phyloP scores from a whole-genome alignment of 1,140 invertebrate species.

The Riptortus pedestris region DNA sequence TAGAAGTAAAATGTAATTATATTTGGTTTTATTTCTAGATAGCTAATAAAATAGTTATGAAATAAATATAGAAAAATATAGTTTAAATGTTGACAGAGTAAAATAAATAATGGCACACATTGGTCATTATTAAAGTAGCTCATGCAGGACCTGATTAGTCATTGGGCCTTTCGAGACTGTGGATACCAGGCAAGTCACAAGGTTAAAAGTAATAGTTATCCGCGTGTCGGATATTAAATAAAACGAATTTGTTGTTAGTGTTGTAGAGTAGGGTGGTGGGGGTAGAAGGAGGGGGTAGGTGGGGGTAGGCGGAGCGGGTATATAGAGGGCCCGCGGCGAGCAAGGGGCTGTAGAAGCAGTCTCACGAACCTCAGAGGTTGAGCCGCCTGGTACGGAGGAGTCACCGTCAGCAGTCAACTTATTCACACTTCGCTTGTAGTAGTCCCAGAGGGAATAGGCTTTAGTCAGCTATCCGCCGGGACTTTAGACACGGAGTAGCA shows the following conservation, averaged over 20 bases:
- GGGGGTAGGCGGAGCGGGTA: not conserved
- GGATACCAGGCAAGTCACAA: conserved; percentile 1
- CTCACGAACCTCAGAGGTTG: conserved; percentile 8
- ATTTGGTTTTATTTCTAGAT: too few species aligned
- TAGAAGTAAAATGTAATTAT: too few species aligned
- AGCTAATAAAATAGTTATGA: too few species aligned
- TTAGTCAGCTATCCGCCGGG: not conserved
- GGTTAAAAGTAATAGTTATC: conserved; percentile 10
- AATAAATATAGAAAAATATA: too few species aligned
- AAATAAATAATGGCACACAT: too few species aligned
- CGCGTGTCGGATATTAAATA: not conserved
- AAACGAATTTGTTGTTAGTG: not conserved
- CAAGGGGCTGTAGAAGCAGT: not conserved
- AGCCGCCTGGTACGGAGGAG: too few species aligned
- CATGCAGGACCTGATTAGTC: too few species aligned
- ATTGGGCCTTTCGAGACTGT: too few species aligned
- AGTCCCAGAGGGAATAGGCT: conserved; percentile 1
- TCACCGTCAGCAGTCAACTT: not conserved
- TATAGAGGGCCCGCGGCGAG: not conserved
- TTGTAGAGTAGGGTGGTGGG: not conserved
- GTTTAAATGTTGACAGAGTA: too few species aligned
- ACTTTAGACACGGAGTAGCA: not conserved
- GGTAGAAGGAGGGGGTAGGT: not conserved
- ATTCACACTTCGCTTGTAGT: not conserved
- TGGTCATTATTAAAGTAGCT: too few species aligned